phyloP scores from a whole-genome alignment of 2,888 invertebrate species.

The Aquatica leii region DNA sequence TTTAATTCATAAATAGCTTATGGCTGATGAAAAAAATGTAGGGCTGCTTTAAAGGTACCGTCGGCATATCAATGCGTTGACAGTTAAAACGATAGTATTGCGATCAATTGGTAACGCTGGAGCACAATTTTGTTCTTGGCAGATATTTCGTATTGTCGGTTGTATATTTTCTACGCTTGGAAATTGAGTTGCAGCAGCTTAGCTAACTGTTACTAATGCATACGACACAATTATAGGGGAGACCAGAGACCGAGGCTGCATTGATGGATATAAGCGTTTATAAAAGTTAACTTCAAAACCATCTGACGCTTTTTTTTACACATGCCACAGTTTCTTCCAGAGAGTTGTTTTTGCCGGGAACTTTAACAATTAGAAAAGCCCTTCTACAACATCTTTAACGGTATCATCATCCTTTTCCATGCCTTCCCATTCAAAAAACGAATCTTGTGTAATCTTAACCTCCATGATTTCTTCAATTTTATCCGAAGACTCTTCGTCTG shows the following conservation, averaged over 20 bases:
- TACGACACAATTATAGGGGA: too few relatives aligned
- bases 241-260: too few relatives aligned
- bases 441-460: constrained; percentile 8
- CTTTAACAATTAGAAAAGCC: neutral
- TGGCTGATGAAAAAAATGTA: neutral
- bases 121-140: neutral
- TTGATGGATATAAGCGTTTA: neutral
- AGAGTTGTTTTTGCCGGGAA: neutral
- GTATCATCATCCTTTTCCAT: constrained; percentile 4
- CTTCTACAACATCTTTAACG: neutral
- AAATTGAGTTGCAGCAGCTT: neutral
- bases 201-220: too few relatives aligned
- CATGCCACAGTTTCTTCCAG: neutral
- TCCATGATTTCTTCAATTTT: constrained; percentile 1
- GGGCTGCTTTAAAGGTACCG: neutral
- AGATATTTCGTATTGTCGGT: too few relatives aligned
- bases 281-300: neutral
- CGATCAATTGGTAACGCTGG: neutral
- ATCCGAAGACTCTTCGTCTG: neutral
- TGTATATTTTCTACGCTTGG: too few relatives aligned
- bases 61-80: neutral
- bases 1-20: neutral
- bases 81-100: neutral
- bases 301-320: neutral
- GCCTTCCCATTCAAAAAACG: neutral